phyloP scores from a whole-genome alignment of 2,797 vertebrate genomes.

The Pseudochromis fuscus region DNA sequence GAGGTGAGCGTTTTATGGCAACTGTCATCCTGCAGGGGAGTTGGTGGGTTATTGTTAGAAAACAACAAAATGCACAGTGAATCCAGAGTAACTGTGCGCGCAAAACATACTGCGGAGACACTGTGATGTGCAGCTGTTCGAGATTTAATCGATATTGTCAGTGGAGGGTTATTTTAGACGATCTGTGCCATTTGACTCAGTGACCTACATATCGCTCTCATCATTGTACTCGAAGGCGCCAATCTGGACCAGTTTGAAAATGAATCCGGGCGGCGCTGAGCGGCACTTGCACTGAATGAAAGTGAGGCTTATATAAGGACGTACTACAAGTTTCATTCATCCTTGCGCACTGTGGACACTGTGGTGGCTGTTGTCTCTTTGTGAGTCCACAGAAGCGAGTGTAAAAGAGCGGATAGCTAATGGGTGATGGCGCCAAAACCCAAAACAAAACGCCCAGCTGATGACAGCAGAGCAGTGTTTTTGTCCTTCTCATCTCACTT shows the following conservation, averaged over 20 bases:
- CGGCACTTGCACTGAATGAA: slow-evolving; percentile 29
- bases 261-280: slow-evolving; percentile 39
- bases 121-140: rapidly evolving
- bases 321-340: rapidly evolving
- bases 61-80: slow-evolving; percentile 60
- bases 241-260: slow-evolving; percentile 86
- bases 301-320: neutral
- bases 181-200: slow-evolving; percentile 73
- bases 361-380: neutral
- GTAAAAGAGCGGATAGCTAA: neutral
- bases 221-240: slow-evolving; percentile 88
- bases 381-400: neutral
- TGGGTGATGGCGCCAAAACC: slow-evolving; percentile 80
- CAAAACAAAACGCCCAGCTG: slow-evolving; percentile 61
- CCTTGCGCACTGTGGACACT: no score
- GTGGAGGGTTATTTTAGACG: neutral
- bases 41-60: slow-evolving; percentile 63
- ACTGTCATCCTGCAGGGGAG: slow-evolving; percentile 55
- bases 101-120: neutral
- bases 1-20: slow-evolving; percentile 81
- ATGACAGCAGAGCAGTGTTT: slow-evolving; percentile 44
- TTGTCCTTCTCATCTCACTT: neutral
- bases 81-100: neutral
- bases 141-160: neutral
- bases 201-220: slow-evolving; percentile 85